Percentiles rank a stretch among this genome's conserved stretches.
Evolutionary conservation across 1,140 invertebrate genomes (phyloP).

Genomic region (Drosophila punjabiensis): DNA sequence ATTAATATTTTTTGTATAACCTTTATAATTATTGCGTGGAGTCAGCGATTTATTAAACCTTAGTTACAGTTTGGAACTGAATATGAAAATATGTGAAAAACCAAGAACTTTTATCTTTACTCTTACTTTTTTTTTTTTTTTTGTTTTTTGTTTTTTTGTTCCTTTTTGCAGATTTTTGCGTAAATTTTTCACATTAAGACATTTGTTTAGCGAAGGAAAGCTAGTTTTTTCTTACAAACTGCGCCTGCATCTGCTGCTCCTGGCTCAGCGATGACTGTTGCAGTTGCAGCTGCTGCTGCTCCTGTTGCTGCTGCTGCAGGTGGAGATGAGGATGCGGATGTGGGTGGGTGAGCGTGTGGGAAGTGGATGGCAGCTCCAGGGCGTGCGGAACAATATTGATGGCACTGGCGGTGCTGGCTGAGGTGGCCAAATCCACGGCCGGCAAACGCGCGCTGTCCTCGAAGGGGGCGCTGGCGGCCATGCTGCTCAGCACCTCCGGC

Average conservation of each 20-base stretch:
- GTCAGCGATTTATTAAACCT: conserved; percentile 68
- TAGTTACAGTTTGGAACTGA: conserved; percentile 77
- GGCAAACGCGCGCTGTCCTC: conserved; percentile 63
- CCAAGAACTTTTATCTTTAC: conserved; percentile 54
- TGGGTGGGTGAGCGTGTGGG: conserved; percentile 61
- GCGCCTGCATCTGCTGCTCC: conserved; percentile 30
- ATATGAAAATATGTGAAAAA: conserved; percentile 56
- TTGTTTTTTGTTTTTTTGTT: conserved; percentile 6
- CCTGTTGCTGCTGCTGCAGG: conserved; percentile 63
- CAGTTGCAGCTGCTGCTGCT: conserved; percentile 39
- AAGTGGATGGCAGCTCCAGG: conserved; percentile 64
- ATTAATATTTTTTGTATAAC: conserved; percentile 61
- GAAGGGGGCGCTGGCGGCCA: conserved; percentile 26
- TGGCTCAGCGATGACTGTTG: conserved; percentile 51
- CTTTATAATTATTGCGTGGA: conserved; percentile 64
- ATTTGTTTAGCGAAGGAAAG: conserved; percentile 56
- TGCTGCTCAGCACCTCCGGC: conserved; percentile 51
- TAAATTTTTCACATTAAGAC: conserved; percentile 7
- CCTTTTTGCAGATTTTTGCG: conserved; percentile 23
- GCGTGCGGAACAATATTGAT: conserved; percentile 63
- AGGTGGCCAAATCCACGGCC: conserved; percentile 71
- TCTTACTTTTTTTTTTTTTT: neutral
- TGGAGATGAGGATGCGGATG: conserved; percentile 74
- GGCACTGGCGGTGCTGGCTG: conserved; percentile 73
- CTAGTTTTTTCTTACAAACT: conserved; percentile 62